phyloP scores from a whole-genome alignment of 53 echinoderm and acorn worm genomes.

The Holothuria scabra region DNA sequence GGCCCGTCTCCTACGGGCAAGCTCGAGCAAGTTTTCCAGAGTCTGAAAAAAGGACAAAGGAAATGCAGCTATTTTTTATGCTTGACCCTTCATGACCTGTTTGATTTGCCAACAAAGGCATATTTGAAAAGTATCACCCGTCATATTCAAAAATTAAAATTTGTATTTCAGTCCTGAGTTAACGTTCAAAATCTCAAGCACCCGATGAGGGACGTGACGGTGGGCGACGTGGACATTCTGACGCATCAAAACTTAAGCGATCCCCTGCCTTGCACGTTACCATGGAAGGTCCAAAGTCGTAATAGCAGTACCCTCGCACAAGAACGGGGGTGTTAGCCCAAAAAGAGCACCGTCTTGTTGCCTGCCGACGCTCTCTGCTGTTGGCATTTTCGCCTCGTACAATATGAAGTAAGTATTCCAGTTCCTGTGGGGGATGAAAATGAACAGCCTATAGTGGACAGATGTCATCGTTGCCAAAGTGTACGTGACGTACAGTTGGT shows the following conservation, averaged over 20 bases:
- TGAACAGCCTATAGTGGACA: slow-evolving; percentile 21
- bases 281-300: slow-evolving; percentile 22
- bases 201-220: too few relatives aligned
- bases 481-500: too few relatives aligned
- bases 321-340: neutral
- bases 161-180: slow-evolving; percentile 37
- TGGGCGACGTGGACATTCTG: slow-evolving; percentile 20
- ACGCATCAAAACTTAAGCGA: slow-evolving; percentile 23
- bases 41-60: slow-evolving; percentile 34
- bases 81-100: slow-evolving; percentile 7
- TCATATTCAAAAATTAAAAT: neutral
- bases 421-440: slow-evolving; percentile 26
- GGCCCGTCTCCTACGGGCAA: slow-evolving; percentile 21
- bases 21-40: slow-evolving; percentile 26
- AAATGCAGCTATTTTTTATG: slow-evolving; percentile 42
- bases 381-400: slow-evolving; percentile 11
- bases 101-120: too few relatives aligned
- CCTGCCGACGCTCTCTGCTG: slow-evolving; percentile 34
- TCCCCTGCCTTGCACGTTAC: slow-evolving; percentile 25
- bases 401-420: slow-evolving; percentile 33
- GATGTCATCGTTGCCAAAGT: too few relatives aligned
- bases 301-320: slow-evolving; percentile 23
- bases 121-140: neutral
- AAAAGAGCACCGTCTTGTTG: slow-evolving; percentile 1
- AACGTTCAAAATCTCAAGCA: neutral